phyloP scores from a whole-genome alignment of 2,888 invertebrate species.

The Caenorhabditis wallacei region DNA sequence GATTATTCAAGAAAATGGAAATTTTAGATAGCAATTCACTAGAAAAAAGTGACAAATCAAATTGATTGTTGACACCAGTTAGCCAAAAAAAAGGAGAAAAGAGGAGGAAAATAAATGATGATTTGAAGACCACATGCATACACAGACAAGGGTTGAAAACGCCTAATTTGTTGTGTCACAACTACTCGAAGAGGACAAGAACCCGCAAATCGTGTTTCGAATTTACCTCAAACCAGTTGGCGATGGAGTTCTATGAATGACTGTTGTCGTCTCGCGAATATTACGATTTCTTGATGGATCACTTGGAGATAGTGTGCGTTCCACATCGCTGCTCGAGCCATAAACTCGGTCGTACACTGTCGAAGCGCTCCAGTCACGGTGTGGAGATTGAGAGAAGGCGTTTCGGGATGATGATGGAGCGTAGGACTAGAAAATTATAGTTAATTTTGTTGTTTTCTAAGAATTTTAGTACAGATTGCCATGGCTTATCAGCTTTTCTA shows the following conservation, averaged over 20 bases:
- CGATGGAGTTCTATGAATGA: slow-evolving; percentile 67
- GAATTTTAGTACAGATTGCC: slow-evolving; percentile 62
- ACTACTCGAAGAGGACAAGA: slow-evolving; percentile 31
- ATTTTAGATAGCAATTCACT: not conserved
- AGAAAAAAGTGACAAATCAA: slow-evolving; percentile 35
- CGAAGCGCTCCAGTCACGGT: slow-evolving; percentile 68
- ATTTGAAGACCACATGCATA: slow-evolving; percentile 48
- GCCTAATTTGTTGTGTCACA: slow-evolving; percentile 60
- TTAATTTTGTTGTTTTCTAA: not conserved
- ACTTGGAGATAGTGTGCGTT: slow-evolving; percentile 61
- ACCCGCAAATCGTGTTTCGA: slow-evolving; percentile 37
- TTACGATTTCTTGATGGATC: slow-evolving; percentile 66
- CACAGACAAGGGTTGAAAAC: slow-evolving; percentile 39
- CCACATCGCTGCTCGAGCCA: slow-evolving; percentile 64
- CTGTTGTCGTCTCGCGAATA: slow-evolving; percentile 67
- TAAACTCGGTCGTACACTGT: slow-evolving; percentile 70
- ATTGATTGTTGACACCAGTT: slow-evolving; percentile 59
- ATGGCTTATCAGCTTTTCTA: slow-evolving; percentile 68
- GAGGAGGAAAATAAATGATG: slow-evolving; percentile 49
- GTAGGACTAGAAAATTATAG: slow-evolving; percentile 56
- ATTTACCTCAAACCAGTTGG: slow-evolving; percentile 67
- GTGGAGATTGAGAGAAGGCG: slow-evolving; percentile 69
- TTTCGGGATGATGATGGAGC: slow-evolving; percentile 66
- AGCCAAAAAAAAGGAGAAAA: slow-evolving; percentile 12
- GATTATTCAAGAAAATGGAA: not conserved